Evolutionary conservation across 2,888 invertebrate genomes (phyloP), one percentile per base, ranked within the genome.

Genomic region (Choristoneura rosaceana): DNA sequence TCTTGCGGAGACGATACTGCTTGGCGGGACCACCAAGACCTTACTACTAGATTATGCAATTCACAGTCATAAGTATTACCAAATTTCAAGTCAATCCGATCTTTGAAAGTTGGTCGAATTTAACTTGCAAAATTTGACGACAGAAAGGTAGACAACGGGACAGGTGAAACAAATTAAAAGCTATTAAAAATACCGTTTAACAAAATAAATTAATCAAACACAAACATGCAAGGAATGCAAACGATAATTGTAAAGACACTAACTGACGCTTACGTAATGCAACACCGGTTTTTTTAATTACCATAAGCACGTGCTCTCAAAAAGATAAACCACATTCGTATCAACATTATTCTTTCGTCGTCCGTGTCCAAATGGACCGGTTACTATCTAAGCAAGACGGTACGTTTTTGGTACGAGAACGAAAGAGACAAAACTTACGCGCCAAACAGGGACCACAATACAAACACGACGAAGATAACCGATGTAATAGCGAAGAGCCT

Each of bases 321-420:
- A 15, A 25, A 33, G 68, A 73, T 73, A 69, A 68, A 63, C 47
- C 71, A 59, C 68, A 73, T 68, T 47, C 69, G 47, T 75, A 74
- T 86, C 86, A 77, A 74, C 74, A 74, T 70, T 79, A 83, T 84
- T 83, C 85, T 85, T 82, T 81, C 82, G 82, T 82, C 82, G 82
- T 82, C 82, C 84, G 81, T 85, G 84, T 85, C 82, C 83, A 83
- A 82, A 77, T 77, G 79, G 80, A 89, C 89, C 89, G 88, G 89
- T 89, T 89, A 81, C 79, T 70, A 80, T 74, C 77, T 70, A 84
- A 88, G 78, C 68, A 80, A 79, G 84, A 85, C 60, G 73, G 73
- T 67, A 74, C 74, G 69, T 79, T 45, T 73, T 63, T 68, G 63
- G 64, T 70, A 62, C 74, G 78, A 62, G 85, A 78, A 78, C 58